Percentiles rank a stretch among this genome's conserved stretches.
These are phyloP conservation scores for Perca fluviatilis DNA, from an alignment of 2,113 vertebrate species.

Conservation along the genomic window DNA sequence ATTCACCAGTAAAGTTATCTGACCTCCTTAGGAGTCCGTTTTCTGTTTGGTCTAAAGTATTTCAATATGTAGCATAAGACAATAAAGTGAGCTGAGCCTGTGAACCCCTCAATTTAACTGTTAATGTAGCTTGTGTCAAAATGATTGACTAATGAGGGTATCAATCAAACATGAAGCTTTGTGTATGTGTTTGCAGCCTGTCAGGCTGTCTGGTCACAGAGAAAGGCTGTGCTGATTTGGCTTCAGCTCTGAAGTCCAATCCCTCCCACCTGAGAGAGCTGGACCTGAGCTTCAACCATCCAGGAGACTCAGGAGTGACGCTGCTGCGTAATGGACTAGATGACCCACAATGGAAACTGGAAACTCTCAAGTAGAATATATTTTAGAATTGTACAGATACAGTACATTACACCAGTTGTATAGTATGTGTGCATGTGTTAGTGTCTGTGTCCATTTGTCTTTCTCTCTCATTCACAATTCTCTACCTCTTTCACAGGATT, in stretches of 20 bases:
- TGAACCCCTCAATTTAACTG: neutral
- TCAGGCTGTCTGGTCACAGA: conserved; percentile 48
- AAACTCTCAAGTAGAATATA: conserved; percentile 45
- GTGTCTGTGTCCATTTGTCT: neutral
- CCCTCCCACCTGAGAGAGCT: conserved; percentile 51
- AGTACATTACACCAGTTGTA: neutral
- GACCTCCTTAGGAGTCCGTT: neutral
- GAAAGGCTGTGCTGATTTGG: conserved; percentile 26
- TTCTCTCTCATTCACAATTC: neutral
- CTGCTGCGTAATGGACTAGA: neutral
- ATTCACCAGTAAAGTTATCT: neutral
- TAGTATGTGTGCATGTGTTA: neutral
- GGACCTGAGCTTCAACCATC: conserved; percentile 61
- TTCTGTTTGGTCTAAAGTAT: neutral
- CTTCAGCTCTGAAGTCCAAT: conserved; percentile 39
- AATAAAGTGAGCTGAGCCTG: neutral
- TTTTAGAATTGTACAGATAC: neutral
- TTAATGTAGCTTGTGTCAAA: neutral
- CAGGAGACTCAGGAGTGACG: conserved; percentile 26
- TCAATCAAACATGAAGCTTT: neutral
- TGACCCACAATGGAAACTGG: conserved; percentile 29
- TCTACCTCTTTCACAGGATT: conserved; percentile 8
- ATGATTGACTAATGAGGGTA: neutral
- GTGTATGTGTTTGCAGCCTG: conserved; percentile 28
- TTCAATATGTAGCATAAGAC: no score